Evolutionary conservation across 1,140 invertebrate species (phyloP).

Genomic region (Drosophila leontia): DNA sequence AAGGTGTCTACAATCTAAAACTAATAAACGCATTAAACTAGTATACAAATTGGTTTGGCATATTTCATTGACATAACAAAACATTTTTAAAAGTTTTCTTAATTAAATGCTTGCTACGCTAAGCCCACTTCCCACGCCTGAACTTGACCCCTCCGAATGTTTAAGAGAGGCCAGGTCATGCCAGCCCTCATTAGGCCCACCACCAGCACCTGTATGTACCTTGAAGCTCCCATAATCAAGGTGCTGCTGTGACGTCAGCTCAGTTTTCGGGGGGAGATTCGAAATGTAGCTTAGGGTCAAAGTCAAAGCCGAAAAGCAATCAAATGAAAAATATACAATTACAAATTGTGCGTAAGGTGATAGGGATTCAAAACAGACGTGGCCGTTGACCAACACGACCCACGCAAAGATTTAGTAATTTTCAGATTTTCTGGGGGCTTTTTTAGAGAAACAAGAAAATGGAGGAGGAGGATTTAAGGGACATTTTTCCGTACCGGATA

Average conservation of each 20-base stretch:
- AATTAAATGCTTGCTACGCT: neutral
- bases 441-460: neutral
- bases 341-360: conserved; percentile 74
- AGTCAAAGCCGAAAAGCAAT: conserved; percentile 68
- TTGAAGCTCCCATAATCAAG: conserved; percentile 28
- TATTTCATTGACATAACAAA: neutral
- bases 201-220: conserved; percentile 1
- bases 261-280: conserved; percentile 1
- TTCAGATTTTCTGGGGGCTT: conserved; percentile 11
- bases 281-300: conserved; percentile 45
- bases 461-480: neutral
- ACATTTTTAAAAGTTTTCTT: neutral
- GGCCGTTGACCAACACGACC: conserved; percentile 22
- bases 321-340: conserved; percentile 79
- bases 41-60: too few relatives aligned
- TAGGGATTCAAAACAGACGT: conserved; percentile 44
- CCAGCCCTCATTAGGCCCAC: conserved; percentile 28
- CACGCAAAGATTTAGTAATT: conserved; percentile 29
- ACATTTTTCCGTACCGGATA: conserved; percentile 65
- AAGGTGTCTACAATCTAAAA: too few relatives aligned
- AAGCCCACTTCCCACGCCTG: neutral
- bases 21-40: too few relatives aligned
- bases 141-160: neutral
- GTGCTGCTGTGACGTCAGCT: conserved; percentile 54
- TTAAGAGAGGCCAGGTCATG: neutral